Evolutionary conservation across 92 coral and sea anemone species (phyloP), one percentile per base, ranked within the genome.

Genomic region (Epizoanthus fatuus): DNA sequence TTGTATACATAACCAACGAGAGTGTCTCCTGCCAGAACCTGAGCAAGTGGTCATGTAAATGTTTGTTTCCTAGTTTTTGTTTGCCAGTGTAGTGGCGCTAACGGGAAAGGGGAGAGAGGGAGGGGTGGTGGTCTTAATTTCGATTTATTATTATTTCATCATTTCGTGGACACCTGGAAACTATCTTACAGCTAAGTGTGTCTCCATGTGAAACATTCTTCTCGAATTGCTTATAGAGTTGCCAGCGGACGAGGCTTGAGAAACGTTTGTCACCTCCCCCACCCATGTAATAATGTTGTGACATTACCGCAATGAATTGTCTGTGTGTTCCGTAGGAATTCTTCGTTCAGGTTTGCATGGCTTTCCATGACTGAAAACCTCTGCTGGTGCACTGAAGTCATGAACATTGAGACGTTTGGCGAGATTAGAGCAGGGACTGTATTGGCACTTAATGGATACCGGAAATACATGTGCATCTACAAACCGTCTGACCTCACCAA

Each of bases 341-440:
- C 89, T 10, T 71, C 90, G 22, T 95, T 95, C 67, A 91, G 87
- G 66, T 97, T 95, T 72, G 92, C 87, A 16, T 97, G 99, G 99
- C 87, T 97, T 19, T 93, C 99, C 5, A 91, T 95, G n/a, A 84
- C 92, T 63, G 94, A 93, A 13, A 94, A 95, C 86, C 87, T 97
- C 0, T 88, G 88, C 59, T 97, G 99, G 99, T 97, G 99, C 51
- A 92, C 95, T 9, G 99, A 97, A 13, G 98, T 97, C 22, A 95
- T 97, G 99, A 86, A 90, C 2, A 93, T 95, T 4, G 93, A 97
- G 52, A 92, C 72, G 71, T 97, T 97, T 54, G 99, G 99, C 3
- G 93, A 97, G 80, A 81, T 95, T 29, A 92, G 83, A 17, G 96
- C 99, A 1, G 99, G 99, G 8, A 97, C 92, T 13, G 98, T 97